phyloP scores from a whole-genome alignment of 2,113 vertebrate species.

The Barnardius zonarius region DNA sequence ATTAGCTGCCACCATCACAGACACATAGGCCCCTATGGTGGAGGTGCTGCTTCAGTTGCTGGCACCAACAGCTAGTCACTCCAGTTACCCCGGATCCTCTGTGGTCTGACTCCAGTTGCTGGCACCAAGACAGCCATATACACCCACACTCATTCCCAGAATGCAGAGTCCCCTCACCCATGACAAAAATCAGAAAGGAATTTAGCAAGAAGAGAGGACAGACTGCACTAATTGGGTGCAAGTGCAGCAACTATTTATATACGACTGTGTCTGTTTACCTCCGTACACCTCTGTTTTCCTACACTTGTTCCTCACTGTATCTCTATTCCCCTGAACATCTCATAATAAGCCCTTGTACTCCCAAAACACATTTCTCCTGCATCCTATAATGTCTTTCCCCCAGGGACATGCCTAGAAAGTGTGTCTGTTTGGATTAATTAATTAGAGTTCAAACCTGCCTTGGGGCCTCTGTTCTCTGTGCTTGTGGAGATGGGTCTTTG shows the following conservation, averaged over 20 bases:
- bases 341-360: not conserved
- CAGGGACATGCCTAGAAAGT: fast-evolving
- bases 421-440: not conserved
- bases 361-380: not conserved
- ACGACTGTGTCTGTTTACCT: not conserved
- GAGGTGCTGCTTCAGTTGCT: not conserved
- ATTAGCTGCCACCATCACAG: too few relatives aligned
- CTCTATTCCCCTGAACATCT: not conserved
- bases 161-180: not conserved
- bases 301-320: not conserved
- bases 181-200: not conserved
- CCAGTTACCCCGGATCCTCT: fast-evolving
- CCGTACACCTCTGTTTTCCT: not conserved
- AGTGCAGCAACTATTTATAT: not conserved
- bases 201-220: not conserved
- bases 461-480: not conserved
- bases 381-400: not conserved
- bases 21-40: fast-evolving
- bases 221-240: not conserved
- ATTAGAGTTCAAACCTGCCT: not conserved
- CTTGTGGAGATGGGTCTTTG: not conserved
- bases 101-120: not conserved
- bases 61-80: not conserved
- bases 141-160: fast-evolving
- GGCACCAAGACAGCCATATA: too few relatives aligned